A percentile compares a stretch with the other conserved stretches of the same genome.
Conservation (phyloP, 2,797 vertebrate species). For the Zenarchopterus dispar region DNA sequence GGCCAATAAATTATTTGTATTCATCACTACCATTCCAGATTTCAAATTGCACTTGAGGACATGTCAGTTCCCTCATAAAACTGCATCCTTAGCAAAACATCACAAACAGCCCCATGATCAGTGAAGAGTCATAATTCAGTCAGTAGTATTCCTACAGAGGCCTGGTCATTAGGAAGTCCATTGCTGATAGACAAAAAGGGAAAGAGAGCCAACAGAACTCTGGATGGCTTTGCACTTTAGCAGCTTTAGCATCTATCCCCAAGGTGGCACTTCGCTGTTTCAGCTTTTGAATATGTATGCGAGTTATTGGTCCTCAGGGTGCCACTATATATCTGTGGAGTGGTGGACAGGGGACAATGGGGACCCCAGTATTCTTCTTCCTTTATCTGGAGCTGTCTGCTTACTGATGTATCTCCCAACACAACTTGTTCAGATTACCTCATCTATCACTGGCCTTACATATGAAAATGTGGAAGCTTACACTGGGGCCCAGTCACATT, state of each 20-base stretch:
- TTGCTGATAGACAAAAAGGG: slow-evolving; percentile 6
- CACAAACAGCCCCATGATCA: slow-evolving; percentile 32
- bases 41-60: slow-evolving; percentile 44
- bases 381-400: slow-evolving; percentile 80
- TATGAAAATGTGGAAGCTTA: slow-evolving; percentile 79
- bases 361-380: slow-evolving; percentile 59
- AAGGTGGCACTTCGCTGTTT: slow-evolving; percentile 58
- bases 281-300: slow-evolving; percentile 80
- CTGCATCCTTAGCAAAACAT: slow-evolving; percentile 55
- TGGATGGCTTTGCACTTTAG: slow-evolving; percentile 52
- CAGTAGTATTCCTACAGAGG: slow-evolving; percentile 20
- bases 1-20: slow-evolving; percentile 64
- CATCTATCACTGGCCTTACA: slow-evolving; percentile 82
- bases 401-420: slow-evolving; percentile 84
- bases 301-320: slow-evolving; percentile 77
- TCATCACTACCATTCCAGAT: slow-evolving; percentile 41
- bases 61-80: slow-evolving; percentile 47
- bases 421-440: slow-evolving; percentile 83
- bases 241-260: slow-evolving; percentile 64
- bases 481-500: slow-evolving; percentile 62
- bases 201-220: slow-evolving; percentile 44
- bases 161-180: slow-evolving; percentile 40
- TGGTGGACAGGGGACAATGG: slow-evolving; percentile 61
- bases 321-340: slow-evolving; percentile 64
- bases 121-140: slow-evolving; percentile 40